Base-by-base conservation (phyloP, 2,113 vertebrate species). In the Willisornis vidua region DNA sequence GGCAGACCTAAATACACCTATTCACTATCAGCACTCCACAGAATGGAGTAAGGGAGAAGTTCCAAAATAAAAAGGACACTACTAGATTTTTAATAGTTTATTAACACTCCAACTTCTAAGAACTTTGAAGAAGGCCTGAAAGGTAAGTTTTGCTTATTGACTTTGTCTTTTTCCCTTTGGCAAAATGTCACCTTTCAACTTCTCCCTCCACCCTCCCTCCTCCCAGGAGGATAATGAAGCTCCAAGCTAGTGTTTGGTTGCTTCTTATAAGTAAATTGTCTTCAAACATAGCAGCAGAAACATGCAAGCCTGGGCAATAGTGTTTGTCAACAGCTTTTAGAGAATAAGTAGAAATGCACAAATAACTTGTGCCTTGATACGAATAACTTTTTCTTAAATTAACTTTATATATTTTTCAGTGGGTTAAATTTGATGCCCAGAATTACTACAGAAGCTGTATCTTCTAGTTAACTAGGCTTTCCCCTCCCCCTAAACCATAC, bases 41-140 rank as follows among this genome's bases (percentile, higher is more conserved):
- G 37, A 87, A 78, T 2, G 20, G 1, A 67, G 26, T 10, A 45
- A 31, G 31, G 43, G 31, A 91, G 25, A 93, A 71, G 22, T 54
- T 75, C 74, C 83, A 90, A 86, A 96, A 96, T 22, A 93, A 90
- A 74, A 93, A 94, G 88, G 79, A 96, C 96, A 92, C 85, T 3
- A 8, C 55, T 35, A 65, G 62, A 49, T 87, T 95, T 96, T 88
- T 22, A 90, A 93, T 19, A 10, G 70, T 96, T 97, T 95, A 96
- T 97, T 95, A 93, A 96, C 88, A 96, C 77, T 90, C 89, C 46
- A 89, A 79, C 49, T 70, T 95, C 93, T 90, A 90, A 85, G 92
- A 92, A 68, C 57, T 96, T 96, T 73, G 76, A 91, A 94, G 85
- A 92, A 89, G 88, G 84, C 85, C 86, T 90, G 90, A 92, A 95